Evolutionary conservation across 2,888 invertebrate species (phyloP), one percentile per base, ranked within the genome.

Genomic region (Xanthorhoe designata): DNA sequence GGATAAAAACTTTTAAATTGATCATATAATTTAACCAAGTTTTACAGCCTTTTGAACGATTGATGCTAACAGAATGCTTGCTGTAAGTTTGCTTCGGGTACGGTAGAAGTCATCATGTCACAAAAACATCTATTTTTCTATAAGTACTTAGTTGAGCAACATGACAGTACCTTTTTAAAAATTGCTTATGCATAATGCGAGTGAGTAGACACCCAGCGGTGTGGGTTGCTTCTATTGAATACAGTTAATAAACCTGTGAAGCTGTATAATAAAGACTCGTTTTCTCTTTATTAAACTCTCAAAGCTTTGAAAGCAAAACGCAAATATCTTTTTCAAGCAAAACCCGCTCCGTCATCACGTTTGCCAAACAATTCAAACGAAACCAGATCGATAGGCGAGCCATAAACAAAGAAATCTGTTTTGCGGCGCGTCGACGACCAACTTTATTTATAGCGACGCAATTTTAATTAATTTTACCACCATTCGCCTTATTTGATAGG

Each of bases 331-430:
- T 72, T 61, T 58, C 75, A 75, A 79, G 78, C 72, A 78, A 79
- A 82, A 77, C 72, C 73, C 73, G 75, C 75, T 50, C 69, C 75
- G 76, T 79, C 80, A 80, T 79, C 76, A 71, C 70, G 72, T 74
- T 72, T 74, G 70, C 75, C 77, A 81, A 81, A 81, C 77, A 78
- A 81, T 74, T 76, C 76, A 78, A 78, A 78, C 78, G 77, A 79
- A 80, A 76, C 75, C 74, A 78, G 78, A 82, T 83, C 81, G 83
- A 81, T 85, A 80, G 78, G 64, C 74, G 68, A 77, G 75, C 75
- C 72, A 78, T 84, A 79, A 82, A 86, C 83, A 84, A 85, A 79
- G 80, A 82, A 85, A 82, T 85, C 81, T 78, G 78, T 79, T 75
- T 71, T 70, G 73, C 68, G 77, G 75, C 78, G 75, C 78, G 77